Conservation (phyloP, 2,888 invertebrate species). For the Seladonia tumulorum region DNA sequence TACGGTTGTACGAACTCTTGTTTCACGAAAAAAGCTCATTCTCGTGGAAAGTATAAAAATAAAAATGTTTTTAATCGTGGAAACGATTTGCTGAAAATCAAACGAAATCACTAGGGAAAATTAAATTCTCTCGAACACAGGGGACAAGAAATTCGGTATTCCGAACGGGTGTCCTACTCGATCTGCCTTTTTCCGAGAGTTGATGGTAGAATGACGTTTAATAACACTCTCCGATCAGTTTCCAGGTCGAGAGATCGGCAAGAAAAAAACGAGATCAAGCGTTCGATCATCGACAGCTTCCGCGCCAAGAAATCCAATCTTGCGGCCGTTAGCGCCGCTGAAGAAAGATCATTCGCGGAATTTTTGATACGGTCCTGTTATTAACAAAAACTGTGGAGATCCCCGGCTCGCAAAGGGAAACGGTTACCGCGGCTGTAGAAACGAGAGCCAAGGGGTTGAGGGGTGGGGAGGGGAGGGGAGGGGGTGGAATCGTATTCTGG, state of each 20-base stretch:
- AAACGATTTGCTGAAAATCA: no score
- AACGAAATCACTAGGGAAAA: no score
- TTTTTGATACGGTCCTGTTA: constrained; percentile 50
- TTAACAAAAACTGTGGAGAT: constrained; percentile 62
- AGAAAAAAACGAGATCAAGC: background rate
- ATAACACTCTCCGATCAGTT: constrained; percentile 2
- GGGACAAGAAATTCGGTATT: background rate
- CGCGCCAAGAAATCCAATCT: constrained; percentile 13
- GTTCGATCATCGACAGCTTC: constrained; percentile 11
- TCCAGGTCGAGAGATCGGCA: background rate
- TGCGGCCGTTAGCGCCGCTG: background rate
- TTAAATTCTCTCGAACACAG: background rate
- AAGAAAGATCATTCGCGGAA: constrained; percentile 21
- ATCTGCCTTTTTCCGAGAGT: background rate
- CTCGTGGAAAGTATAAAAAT: no score
- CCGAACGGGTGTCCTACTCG: background rate
- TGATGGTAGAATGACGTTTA: background rate
- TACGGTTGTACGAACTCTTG: background rate
- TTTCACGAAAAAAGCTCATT: no score
- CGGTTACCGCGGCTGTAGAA: constrained; percentile 7
- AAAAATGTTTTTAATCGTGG: no score
- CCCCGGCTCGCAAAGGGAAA: constrained; percentile 47
- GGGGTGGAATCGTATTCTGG: constrained; percentile 76
- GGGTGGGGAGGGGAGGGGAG: no score
- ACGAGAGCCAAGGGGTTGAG: constrained; percentile 34